A percentile compares a stretch with the other conserved stretches of the same genome.
phyloP scores from a whole-genome alignment of 2,113 vertebrate genomes.

The Cisticola juncidis region DNA sequence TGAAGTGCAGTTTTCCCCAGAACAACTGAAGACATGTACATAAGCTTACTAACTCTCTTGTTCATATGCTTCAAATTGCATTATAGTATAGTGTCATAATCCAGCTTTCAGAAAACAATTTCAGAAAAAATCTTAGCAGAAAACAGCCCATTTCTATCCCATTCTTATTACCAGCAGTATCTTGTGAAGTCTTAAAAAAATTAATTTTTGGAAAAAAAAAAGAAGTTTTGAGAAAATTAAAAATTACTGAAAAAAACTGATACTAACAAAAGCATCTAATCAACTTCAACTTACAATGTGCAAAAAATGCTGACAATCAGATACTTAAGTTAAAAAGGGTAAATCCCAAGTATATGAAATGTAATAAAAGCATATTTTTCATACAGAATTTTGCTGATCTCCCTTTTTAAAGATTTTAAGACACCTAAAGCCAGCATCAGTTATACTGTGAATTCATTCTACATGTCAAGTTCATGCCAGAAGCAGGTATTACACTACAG shows the following conservation, averaged over 20 bases:
- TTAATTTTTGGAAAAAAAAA: neutral
- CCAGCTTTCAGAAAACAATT: neutral
- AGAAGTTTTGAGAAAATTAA: neutral
- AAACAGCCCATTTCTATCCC: neutral
- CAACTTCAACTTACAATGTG: neutral
- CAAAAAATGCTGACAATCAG: neutral
- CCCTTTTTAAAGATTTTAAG: neutral
- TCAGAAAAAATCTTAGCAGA: neutral
- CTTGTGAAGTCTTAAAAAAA: neutral
- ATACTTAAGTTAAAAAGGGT: neutral
- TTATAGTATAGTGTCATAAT: neutral
- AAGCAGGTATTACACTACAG: constrained; percentile 41
- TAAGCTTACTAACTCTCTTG: neutral
- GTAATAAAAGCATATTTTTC: neutral
- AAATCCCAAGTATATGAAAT: neutral
- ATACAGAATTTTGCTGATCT: neutral
- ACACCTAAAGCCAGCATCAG: neutral
- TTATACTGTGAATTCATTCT: constrained; percentile 24
- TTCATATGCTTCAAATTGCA: neutral
- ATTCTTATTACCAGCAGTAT: neutral
- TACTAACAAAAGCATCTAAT: neutral
- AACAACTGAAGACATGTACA: neutral
- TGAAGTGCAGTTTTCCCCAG: neutral
- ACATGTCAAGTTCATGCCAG: constrained; percentile 24
- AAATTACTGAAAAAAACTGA: neutral